phyloP scores from a whole-genome alignment of 2,797 vertebrate species.

The Naso thynnoides region DNA sequence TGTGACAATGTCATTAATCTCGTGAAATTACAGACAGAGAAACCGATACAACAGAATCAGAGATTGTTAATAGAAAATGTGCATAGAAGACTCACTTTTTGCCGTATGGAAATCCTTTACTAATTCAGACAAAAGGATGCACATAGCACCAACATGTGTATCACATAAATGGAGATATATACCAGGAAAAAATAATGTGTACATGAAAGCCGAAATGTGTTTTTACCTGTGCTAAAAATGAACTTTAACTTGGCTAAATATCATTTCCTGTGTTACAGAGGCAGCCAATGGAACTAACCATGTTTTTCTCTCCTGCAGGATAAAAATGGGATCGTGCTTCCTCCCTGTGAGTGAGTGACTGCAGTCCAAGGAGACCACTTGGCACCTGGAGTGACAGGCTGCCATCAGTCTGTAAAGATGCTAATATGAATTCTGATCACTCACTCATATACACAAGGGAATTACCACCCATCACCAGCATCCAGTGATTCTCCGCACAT shows the following conservation, averaged over 20 bases:
- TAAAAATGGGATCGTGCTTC: constrained; percentile 52
- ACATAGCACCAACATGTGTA: neutral
- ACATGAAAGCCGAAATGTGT: neutral
- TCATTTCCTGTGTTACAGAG: constrained; percentile 43
- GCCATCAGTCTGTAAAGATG: constrained; percentile 80
- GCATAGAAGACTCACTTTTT: constrained; percentile 22
- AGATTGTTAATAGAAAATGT: constrained; percentile 58
- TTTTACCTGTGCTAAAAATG: constrained; percentile 10
- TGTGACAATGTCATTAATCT: constrained; percentile 83
- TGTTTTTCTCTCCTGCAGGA: constrained; percentile 44
- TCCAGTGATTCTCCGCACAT: constrained; percentile 76
- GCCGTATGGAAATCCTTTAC: constrained; percentile 14
- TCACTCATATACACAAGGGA: constrained; percentile 76
- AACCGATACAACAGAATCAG: constrained; percentile 75
- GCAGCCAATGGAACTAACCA: constrained; percentile 31
- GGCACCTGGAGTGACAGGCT: constrained; percentile 82
- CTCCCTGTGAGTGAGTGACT: constrained; percentile 61
- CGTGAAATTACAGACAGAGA: constrained; percentile 78
- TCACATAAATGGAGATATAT: constrained; percentile 3
- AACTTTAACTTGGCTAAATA: constrained; percentile 15
- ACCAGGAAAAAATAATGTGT: neutral
- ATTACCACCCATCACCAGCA: constrained; percentile 75
- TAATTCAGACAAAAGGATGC: constrained; percentile 15
- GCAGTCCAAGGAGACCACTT: constrained; percentile 75
- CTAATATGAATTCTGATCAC: constrained; percentile 85